Evolutionary conservation across 2,888 invertebrate genomes (phyloP).

Genomic region (Lithophane semibrunnea): DNA sequence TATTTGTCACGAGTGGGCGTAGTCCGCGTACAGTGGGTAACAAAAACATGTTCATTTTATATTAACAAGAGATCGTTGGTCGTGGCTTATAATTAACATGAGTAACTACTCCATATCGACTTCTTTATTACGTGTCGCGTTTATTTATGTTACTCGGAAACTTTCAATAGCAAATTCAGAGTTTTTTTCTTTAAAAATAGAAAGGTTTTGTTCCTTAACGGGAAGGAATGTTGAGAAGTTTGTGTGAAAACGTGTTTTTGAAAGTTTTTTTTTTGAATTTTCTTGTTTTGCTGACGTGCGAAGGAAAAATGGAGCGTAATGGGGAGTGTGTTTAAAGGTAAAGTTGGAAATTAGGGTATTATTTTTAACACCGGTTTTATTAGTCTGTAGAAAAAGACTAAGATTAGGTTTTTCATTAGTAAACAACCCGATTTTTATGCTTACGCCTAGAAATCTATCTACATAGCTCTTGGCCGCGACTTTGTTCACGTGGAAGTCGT

Average conservation of each 20-base stretch:
- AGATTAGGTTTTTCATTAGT: background rate
- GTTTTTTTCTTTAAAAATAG: conserved; percentile 23
- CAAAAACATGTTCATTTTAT: conserved; percentile 71
- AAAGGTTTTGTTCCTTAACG: conserved; percentile 7
- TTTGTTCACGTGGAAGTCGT: no score
- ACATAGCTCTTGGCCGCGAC: no score
- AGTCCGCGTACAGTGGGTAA: conserved; percentile 59
- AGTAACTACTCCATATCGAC: conserved; percentile 72
- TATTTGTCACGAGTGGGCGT: conserved; percentile 69
- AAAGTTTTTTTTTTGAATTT: conserved; percentile 8
- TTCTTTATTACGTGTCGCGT: conserved; percentile 68
- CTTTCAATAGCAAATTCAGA: conserved; percentile 10
- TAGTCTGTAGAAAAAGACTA: background rate
- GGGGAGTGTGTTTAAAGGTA: background rate
- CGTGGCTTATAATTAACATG: conserved; percentile 68
- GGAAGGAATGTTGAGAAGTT: conserved; percentile 16
- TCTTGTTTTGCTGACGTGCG: conserved; percentile 21
- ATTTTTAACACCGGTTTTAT: background rate
- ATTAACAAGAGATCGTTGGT: conserved; percentile 71
- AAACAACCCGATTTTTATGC: background rate
- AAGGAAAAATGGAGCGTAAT: conserved; percentile 12
- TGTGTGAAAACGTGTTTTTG: conserved; percentile 6
- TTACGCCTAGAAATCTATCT: no score
- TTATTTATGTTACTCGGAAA: conserved; percentile 64
- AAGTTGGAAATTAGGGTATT: background rate